phyloP scores from a whole-genome alignment of 2,888 invertebrate genomes.

The Morinoia aosen region DNA sequence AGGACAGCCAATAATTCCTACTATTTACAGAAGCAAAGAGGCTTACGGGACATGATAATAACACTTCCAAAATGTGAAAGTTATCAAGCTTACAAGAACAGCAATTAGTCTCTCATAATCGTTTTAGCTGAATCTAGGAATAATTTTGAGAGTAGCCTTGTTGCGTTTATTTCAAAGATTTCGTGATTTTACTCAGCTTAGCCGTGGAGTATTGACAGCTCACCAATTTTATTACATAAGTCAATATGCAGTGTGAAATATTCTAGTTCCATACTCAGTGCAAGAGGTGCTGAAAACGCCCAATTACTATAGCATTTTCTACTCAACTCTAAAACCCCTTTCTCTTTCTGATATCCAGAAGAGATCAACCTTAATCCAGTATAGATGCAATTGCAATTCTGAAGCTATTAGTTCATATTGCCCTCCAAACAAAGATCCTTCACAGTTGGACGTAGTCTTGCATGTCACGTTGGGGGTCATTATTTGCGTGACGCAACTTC shows the following conservation, averaged over 20 bases:
- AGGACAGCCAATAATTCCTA: not conserved
- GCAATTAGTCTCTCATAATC: no score
- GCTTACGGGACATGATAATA: no score
- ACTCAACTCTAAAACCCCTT: not conserved
- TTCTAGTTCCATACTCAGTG: not conserved
- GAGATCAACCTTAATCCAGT: not conserved
- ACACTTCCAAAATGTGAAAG: no score
- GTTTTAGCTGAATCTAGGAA: no score
- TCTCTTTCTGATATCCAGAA: not conserved
- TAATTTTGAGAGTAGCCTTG: not conserved
- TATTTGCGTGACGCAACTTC: not conserved
- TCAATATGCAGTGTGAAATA: not conserved
- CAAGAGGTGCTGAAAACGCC: not conserved
- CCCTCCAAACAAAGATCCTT: not conserved
- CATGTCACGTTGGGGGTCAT: not conserved
- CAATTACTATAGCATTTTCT: not conserved
- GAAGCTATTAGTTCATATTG: not conserved
- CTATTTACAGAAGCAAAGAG: not conserved
- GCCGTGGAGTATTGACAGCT: not conserved
- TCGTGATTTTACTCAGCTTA: not conserved
- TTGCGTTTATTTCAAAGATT: not conserved
- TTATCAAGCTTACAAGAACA: no score
- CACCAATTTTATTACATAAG: not conserved
- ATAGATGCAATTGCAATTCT: not conserved
- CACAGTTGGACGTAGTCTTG: not conserved